A percentile compares a stretch with the other conserved stretches of the same genome.
Evolutionary conservation across 2,797 vertebrate genomes (phyloP).

Genomic region (Trematomus bernacchii): DNA sequence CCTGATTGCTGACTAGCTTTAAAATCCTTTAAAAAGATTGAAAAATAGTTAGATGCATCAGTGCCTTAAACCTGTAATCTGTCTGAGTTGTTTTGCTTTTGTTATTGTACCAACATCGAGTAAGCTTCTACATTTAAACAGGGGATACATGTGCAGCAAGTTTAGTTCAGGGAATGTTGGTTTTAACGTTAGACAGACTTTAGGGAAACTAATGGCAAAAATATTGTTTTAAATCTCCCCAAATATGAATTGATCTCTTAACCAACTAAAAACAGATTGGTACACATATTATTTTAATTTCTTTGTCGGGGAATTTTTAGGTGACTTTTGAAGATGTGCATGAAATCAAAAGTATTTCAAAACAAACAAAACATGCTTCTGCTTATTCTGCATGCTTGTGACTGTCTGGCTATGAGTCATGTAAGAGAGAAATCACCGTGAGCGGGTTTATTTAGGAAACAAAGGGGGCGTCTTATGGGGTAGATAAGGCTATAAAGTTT

Average conservation of each 20-base stretch:
- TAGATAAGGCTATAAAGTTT: conserved; percentile 51
- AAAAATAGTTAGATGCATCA: conserved; percentile 11
- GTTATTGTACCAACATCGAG: background rate
- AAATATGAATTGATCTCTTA: background rate
- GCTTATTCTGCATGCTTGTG: background rate
- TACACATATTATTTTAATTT: conserved; percentile 8
- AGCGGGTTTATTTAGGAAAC: conserved; percentile 63
- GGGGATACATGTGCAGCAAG: background rate
- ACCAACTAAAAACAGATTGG: background rate
- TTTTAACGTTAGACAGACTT: conserved; percentile 16
- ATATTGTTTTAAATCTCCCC: background rate
- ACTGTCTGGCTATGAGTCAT: conserved; percentile 56
- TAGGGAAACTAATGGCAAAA: background rate
- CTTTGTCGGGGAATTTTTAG: background rate
- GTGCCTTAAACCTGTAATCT: background rate
- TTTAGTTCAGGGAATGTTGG: conserved; percentile 19
- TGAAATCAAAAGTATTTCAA: conserved; percentile 46
- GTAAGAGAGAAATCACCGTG: conserved; percentile 43
- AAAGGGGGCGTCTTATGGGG: conserved; percentile 48
- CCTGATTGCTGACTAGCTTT: conserved; percentile 39
- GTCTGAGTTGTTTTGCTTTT: conserved; percentile 10
- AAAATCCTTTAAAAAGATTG: conserved; percentile 34
- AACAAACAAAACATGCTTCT: conserved; percentile 23
- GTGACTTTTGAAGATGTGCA: background rate
- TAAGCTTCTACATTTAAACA: conserved; percentile 24